Conservation (phyloP, 2,113 vertebrate species). For the Phylloscopus trochilus region DNA sequence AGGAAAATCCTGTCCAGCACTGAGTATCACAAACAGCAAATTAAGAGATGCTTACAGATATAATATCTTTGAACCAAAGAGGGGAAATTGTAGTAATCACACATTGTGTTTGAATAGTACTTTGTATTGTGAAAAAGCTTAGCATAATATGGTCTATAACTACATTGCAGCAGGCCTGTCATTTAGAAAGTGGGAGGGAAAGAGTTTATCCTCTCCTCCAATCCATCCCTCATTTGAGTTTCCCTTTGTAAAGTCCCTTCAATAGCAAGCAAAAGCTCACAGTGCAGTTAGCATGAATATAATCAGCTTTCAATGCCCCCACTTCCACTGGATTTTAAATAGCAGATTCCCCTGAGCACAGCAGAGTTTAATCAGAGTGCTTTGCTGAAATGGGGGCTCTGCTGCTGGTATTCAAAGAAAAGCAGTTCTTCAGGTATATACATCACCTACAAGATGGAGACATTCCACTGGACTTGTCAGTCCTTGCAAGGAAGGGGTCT, state of each 20-base stretch:
- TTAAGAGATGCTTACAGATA: conserved; percentile 12
- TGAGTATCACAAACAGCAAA: neutral
- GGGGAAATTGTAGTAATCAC: conserved; percentile 36
- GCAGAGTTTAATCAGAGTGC: neutral
- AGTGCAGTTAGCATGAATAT: neutral
- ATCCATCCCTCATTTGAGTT: neutral
- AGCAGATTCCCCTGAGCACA: neutral
- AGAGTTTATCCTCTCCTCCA: neutral
- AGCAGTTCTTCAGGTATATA: neutral
- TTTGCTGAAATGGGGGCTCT: neutral
- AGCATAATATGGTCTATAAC: neutral
- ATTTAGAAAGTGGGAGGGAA: neutral
- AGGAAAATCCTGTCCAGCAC: conserved; percentile 1
- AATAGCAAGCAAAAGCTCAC: neutral
- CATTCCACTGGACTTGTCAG: neutral
- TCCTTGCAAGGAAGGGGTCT: neutral
- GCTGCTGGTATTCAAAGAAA: neutral
- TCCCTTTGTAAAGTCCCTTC: neutral
- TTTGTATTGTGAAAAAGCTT: conserved; percentile 29
- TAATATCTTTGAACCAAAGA: neutral
- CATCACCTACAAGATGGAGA: neutral
- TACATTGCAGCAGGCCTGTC: neutral
- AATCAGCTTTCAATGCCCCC: neutral
- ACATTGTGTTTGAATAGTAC: conserved; percentile 27
- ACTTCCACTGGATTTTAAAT: neutral